A percentile compares a stretch with the other conserved stretches of the same genome.
phyloP scores from a whole-genome alignment of 2,888 invertebrate genomes.

The Sesia apiformis region DNA sequence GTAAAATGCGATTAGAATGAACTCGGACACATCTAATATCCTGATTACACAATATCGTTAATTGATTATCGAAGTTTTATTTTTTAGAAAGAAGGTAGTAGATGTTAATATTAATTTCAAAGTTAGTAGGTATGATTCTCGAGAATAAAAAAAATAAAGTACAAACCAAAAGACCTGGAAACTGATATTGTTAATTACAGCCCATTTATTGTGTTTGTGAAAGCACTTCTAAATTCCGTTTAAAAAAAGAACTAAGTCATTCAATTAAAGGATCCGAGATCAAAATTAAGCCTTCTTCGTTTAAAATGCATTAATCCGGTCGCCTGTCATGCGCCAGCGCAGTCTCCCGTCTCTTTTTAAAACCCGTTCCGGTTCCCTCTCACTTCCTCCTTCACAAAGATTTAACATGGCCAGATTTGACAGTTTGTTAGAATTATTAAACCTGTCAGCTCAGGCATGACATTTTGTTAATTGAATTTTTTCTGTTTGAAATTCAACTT shows the following conservation, averaged over 20 bases:
- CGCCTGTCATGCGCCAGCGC: constrained; percentile 65
- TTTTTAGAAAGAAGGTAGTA: too few relatives aligned
- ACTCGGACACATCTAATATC: too few relatives aligned
- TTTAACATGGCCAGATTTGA: constrained; percentile 37
- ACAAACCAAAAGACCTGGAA: too few relatives aligned
- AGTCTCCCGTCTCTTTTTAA: constrained; percentile 48
- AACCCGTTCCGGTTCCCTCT: constrained; percentile 57
- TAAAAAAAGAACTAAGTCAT: constrained; percentile 37
- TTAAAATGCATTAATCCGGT: constrained; percentile 73
- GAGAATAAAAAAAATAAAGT: too few relatives aligned
- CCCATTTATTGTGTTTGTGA: constrained; percentile 13
- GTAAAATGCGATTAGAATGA: too few relatives aligned
- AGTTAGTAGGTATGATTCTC: too few relatives aligned
- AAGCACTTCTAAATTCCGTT: constrained; percentile 1
- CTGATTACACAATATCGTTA: too few relatives aligned
- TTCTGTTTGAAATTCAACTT: too few relatives aligned
- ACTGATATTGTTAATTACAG: constrained; percentile 23
- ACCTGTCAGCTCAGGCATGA: constrained; percentile 18
- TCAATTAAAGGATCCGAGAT: constrained; percentile 61
- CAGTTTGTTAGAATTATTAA: constrained; percentile 8
- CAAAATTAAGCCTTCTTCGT: constrained; percentile 72
- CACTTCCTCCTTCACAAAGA: constrained; percentile 49
- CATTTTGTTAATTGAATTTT: constrained; percentile 50
- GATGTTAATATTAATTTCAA: too few relatives aligned
- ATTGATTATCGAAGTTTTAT: too few relatives aligned